Evolutionary conservation across 2,113 vertebrate species (phyloP).

Genomic region (Gracilinanus agilis): DNA sequence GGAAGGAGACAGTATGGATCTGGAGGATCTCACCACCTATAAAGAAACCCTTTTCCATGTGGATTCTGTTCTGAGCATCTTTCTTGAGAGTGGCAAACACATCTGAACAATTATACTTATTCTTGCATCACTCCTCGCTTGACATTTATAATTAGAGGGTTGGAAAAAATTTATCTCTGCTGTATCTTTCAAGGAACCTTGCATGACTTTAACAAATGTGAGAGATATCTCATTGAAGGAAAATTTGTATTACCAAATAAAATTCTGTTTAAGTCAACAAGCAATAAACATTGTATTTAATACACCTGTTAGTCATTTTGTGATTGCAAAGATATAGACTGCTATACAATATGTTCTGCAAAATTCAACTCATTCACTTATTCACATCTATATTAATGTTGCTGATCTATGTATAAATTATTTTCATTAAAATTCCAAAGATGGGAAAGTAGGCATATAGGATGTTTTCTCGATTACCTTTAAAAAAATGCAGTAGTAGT

Average conservation of each 20-base stretch:
- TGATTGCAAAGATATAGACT: background rate
- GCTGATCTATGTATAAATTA: background rate
- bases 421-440: background rate
- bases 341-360: background rate
- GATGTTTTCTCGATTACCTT: background rate
- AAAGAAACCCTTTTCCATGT: background rate
- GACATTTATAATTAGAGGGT: background rate
- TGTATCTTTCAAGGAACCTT: background rate
- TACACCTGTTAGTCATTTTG: background rate
- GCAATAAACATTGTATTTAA: background rate
- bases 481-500: background rate
- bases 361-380: background rate
- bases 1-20: no score
- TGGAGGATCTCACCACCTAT: background rate
- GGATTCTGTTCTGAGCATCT: background rate
- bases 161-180: background rate
- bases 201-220: background rate
- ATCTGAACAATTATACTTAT: background rate
- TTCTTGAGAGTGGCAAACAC: background rate
- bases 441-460: background rate
- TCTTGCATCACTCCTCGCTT: background rate
- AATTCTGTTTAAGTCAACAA: background rate
- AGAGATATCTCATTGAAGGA: background rate
- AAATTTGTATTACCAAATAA: background rate
- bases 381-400: background rate